Evolutionary conservation across 2,797 vertebrate species (phyloP), one percentile per base, ranked within the genome.

Genomic region (Mastacembelus armatus): DNA sequence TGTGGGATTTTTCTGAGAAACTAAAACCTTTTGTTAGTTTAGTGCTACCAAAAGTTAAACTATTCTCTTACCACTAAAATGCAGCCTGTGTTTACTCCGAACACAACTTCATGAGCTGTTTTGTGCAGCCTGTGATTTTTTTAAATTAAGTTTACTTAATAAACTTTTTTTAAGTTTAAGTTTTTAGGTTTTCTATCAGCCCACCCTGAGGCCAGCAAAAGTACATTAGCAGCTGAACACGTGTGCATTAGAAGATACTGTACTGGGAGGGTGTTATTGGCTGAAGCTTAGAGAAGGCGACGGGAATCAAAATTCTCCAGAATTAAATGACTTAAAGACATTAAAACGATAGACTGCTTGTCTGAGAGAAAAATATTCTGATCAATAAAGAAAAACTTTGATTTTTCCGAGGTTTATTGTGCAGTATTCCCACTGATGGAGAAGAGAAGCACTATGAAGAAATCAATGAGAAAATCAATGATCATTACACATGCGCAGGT

Each of bases 401-500:
- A 21, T 32, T 30, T 60, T 40, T 52, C 55, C 12, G 19, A 44
- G 32, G 35, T 75, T 78, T 67, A 61, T 39, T 60, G 50, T 45
- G 33, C 57, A 38, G 18, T 50, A 56, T 63, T 66, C 51, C 43
- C 48, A 48, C 11, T 29, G 42, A 58, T 45, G 42, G 14, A 27
- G 48, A 40, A 67, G 42, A 47, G 14, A 29, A n/a, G 40, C 61
- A 26, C 45, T 12, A 29, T 45, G 32, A 58, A 38, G 3, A 59
- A 51, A 72, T 64, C 63, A 27, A 77, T 69, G 27, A 38, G 15
- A 10, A 18, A 51, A 69, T 80, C 64, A 47, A 84, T 78, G 65
- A 38, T 42, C 26, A 64, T 71, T 63, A 59, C 35, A 56, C 45
- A 78, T 61, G 29, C 5, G 24, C 8, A 43, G 52, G 48, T 56